These are phyloP conservation scores for Junonia oenone DNA, from an alignment of 2,888 invertebrate genomes.

Conservation along the genomic window DNA sequence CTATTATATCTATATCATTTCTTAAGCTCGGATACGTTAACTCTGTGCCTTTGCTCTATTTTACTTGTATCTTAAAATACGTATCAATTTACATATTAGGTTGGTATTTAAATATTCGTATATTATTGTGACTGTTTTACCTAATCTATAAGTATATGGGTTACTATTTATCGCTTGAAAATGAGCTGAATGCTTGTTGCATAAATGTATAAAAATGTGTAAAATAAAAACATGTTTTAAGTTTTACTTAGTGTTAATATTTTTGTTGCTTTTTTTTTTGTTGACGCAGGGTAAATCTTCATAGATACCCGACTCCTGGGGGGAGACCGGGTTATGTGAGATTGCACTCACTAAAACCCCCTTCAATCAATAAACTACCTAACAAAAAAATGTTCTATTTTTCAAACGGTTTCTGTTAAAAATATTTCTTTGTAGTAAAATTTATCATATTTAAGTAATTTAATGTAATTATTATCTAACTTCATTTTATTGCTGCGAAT, in stretches of 20 bases:
- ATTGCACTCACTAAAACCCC: no score
- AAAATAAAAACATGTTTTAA: neutral
- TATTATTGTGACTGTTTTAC: neutral
- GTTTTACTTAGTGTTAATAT: no score
- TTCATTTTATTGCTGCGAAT: neutral
- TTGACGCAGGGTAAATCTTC: no score
- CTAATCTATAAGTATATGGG: neutral
- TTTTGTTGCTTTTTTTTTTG: no score
- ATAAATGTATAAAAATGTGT: neutral
- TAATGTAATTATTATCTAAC: no score
- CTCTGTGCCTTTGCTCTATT: slow-evolving; percentile 27
- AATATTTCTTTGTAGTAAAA: no score
- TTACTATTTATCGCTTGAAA: neutral
- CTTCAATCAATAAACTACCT: no score
- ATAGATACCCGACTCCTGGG: no score
- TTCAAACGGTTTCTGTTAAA: no score
- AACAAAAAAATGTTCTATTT: no score
- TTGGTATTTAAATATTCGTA: neutral
- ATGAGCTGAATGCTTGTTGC: neutral
- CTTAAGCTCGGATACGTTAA: slow-evolving; percentile 25
- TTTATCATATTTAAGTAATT: no score
- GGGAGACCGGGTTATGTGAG: no score
- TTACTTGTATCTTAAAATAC: slow-evolving; percentile 13
- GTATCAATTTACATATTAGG: slow-evolving; percentile 10
- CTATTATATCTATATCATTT: slow-evolving; percentile 1